Evolutionary conservation across 2,888 invertebrate genomes (phyloP), one percentile per base, ranked within the genome.

Genomic region (Parnassius glacialis): DNA sequence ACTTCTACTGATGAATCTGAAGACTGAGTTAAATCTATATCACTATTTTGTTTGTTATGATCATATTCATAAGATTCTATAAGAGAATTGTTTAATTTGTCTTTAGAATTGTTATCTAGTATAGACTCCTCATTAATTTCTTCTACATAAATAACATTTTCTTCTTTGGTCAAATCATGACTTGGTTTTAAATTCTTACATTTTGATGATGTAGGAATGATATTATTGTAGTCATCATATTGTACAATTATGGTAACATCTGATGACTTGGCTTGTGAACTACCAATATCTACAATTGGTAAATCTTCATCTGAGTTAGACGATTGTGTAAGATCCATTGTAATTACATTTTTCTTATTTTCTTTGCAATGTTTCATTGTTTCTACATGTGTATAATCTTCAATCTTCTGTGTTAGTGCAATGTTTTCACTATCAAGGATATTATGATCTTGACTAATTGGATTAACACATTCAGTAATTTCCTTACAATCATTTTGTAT

Each of bases 401-500:
- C 67, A 59, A 65, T 69, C 59, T 65, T 68, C 68, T 76, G 75
- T 52, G 78, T 84, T 1, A 81, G 68, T 65, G 83, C 76, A 61
- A 83, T 76, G 61, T 75, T 73, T 54, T 73, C 66, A 50, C 70
- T 43, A 61, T 45, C 56, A 61, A 54, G 65, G 62, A 52, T 43
- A 25, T 44, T 9, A 57, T 43, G 63, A 58, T 67, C 67, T 66
- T 78, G 73, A 25, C 74, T 74, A 42, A 62, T 68, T 34, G 66
- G 64, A 47, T 67, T 68, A 57, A 84, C 74, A 79, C 88, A 88
- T 56, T 84, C 74, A 60, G 88, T 87, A 0, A 87, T 77, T 69
- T 89, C 87, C 86, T 89, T 86, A 59, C 79, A 75, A 73, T 88
- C 84, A 76, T 84, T 73, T 3, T 80, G 79, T 67, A 67, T 80